phyloP scores from a whole-genome alignment of 2,888 invertebrate species.

The Drosophila quinaria region DNA sequence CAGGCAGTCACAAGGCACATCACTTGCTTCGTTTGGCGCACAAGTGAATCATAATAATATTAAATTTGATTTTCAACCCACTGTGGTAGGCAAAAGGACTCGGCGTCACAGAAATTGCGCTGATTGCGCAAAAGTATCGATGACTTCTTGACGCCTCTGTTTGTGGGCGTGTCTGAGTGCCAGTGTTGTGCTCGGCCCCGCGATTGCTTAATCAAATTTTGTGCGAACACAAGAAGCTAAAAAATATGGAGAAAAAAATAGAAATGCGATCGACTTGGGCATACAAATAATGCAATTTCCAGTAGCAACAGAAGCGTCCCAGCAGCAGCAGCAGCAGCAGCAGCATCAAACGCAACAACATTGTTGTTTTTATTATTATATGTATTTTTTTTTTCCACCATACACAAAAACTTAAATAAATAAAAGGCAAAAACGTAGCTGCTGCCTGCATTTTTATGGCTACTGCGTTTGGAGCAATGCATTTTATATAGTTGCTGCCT shows the following conservation, averaged over 20 bases:
- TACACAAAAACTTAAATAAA: slow-evolving; percentile 62
- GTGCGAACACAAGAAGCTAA: slow-evolving; percentile 18
- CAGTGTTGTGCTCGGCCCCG: slow-evolving; percentile 23
- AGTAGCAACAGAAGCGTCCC: slow-evolving; percentile 36
- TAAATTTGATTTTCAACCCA: slow-evolving; percentile 78
- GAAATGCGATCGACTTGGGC: slow-evolving; percentile 48
- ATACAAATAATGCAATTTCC: slow-evolving; percentile 76
- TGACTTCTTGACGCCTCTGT: slow-evolving; percentile 68
- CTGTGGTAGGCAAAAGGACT: slow-evolving; percentile 56
- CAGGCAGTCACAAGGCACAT: slow-evolving; percentile 56
- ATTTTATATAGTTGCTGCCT: slow-evolving; percentile 57
- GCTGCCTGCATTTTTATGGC: slow-evolving; percentile 58
- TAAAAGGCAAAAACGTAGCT: slow-evolving; percentile 42
- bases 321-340: no score
- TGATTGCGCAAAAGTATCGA: slow-evolving; percentile 82
- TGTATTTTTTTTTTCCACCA: slow-evolving; percentile 29
- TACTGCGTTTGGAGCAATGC: slow-evolving; percentile 52
- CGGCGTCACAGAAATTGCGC: slow-evolving; percentile 70
- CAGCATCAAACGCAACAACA: no score
- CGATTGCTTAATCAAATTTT: slow-evolving; percentile 59
- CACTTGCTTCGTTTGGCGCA: slow-evolving; percentile 78
- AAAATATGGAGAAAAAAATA: slow-evolving; percentile 1
- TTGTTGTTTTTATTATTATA: slow-evolving; percentile 48
- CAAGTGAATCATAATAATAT: slow-evolving; percentile 83
- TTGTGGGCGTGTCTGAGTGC: slow-evolving; percentile 57